Evolutionary conservation across 2,113 vertebrate species (phyloP).

Genomic region (Anoura caudifer): DNA sequence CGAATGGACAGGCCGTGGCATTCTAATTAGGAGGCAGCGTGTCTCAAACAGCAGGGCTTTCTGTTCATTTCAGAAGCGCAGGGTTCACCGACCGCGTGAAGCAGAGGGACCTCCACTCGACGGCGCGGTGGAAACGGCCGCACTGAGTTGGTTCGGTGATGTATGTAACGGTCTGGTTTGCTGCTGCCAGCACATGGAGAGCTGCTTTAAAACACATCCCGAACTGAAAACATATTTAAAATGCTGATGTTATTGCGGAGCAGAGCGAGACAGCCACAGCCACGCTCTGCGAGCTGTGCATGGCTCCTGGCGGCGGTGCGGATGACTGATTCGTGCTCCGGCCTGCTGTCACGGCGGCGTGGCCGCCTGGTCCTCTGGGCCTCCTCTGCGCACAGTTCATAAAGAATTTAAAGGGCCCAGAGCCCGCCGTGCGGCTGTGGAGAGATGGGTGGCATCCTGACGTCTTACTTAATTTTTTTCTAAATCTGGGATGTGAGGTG

Average conservation of each 20-base stretch:
- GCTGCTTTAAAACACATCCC: neutral
- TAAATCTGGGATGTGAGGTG: conserved; percentile 51
- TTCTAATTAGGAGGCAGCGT: accelerated
- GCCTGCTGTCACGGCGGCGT: accelerated
- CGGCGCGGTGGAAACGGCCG: accelerated
- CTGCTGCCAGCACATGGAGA: neutral
- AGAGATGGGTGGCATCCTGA: conserved; percentile 29
- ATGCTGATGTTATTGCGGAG: accelerated
- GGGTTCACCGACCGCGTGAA: neutral
- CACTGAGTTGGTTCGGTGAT: accelerated
- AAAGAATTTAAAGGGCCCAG: conserved; percentile 11
- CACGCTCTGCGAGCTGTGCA: neutral
- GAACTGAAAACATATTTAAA: neutral
- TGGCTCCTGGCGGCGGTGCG: accelerated
- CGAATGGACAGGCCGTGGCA: accelerated
- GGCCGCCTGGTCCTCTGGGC: neutral
- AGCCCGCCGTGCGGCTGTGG: neutral
- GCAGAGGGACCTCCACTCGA: neutral
- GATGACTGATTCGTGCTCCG: neutral
- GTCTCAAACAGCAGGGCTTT: neutral
- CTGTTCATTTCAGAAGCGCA: neutral
- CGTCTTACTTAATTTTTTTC: conserved; percentile 51
- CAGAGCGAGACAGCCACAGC: neutral
- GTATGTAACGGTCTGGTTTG: neutral
- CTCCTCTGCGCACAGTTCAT: neutral